Evolutionary conservation across 2,888 invertebrate genomes (phyloP), one percentile per base, ranked within the genome.

Genomic region (Drosophila sordidula): DNA sequence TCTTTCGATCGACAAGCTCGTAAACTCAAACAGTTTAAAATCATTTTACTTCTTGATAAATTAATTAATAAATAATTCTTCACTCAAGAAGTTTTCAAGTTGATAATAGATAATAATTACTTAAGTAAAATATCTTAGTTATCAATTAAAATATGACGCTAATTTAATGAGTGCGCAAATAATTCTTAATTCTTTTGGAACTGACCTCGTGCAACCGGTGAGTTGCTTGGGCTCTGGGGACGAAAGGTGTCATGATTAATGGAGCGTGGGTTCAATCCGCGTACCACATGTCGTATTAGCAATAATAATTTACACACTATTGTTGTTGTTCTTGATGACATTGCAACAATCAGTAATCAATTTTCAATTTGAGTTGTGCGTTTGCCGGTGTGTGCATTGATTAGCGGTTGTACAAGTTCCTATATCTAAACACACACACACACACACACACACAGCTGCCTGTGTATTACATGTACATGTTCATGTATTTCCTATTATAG

Each of bases 281-380:
- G 49, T 18, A 50, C 67, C 68, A 55, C 78, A 65, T 56, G 70
- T 62, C 64, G 78, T 56, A 77, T 82, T 54, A 67, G 70, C 62
- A 80, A 71, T 88, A 67, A 83, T 78, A 84, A 74, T 78, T 71
- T 62, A 64, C 73, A 66, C 63, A 59, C 52, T 32, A 26, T 51
- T 36, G 39, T 50, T 65, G 47, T 29, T 50, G 49, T 69, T 59
- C 39, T 39, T 59, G 26, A 38, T 49, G 34, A 5, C 65, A 66
- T 67, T 52, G 32, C 50, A 55, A 51, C 55, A 67, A 84, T 84
- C 84, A 84, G 87, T 80, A 84, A 84, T 80, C 70, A 78, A 87
- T 80, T 87, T 87, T 50, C 67, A 72, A 76, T 76, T 80, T 75
- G 45, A 45, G 69, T 52, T 78, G 49, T 70, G 34, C 56, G 44